These are phyloP conservation scores for Sussaba pulchella DNA, from an alignment of 2,888 invertebrate species.

Conservation along the genomic window DNA sequence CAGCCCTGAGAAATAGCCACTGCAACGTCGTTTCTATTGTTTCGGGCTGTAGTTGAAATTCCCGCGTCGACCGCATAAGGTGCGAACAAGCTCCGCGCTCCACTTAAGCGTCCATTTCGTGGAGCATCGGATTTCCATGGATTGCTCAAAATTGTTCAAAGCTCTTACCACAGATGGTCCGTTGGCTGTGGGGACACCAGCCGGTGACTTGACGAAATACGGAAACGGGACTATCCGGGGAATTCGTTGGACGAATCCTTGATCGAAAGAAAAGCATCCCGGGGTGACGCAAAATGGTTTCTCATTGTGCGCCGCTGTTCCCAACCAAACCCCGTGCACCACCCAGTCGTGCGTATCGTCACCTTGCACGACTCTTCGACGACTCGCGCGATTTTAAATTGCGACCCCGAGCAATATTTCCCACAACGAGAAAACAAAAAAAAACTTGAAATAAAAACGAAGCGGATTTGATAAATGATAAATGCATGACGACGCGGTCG, in stretches of 20 bases:
- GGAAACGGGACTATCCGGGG: conserved; percentile 53
- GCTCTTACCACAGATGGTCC: conserved; percentile 50
- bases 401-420: not conserved
- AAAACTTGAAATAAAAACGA: not conserved
- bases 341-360: not conserved
- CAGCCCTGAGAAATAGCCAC: too few relatives aligned
- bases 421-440: not conserved
- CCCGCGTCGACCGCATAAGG: not conserved
- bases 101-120: not conserved
- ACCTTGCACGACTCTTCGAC: too few relatives aligned
- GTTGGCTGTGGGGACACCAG: conserved; percentile 46
- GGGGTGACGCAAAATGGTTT: conserved; percentile 21
- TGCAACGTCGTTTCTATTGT: too few relatives aligned
- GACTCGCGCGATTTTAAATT: not conserved
- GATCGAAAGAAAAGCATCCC: conserved; percentile 65
- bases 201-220: conserved; percentile 68
- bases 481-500: conserved; percentile 43
- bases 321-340: too few relatives aligned
- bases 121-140: conserved; percentile 3
- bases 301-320: conserved; percentile 18
- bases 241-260: conserved; percentile 49
- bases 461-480: not conserved
- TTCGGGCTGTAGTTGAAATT: not conserved
- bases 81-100: not conserved
- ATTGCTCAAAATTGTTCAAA: conserved; percentile 40